Evolutionary conservation across 2,797 vertebrate genomes (phyloP).

Genomic region (Novumbra hubbsi): DNA sequence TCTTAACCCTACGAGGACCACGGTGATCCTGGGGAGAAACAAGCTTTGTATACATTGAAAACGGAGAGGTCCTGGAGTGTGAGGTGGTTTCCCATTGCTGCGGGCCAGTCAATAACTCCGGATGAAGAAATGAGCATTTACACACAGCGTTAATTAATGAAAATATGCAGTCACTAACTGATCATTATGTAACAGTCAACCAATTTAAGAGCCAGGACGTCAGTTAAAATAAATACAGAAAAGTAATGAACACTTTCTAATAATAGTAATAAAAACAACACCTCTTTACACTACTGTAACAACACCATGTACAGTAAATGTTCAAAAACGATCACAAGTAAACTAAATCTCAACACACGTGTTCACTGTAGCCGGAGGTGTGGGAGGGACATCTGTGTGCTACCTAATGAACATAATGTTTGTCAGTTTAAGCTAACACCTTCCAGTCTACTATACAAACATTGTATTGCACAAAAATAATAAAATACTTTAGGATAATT

Average conservation of each 20-base stretch:
- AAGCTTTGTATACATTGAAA: slow-evolving; percentile 11
- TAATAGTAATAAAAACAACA: slow-evolving; percentile 19
- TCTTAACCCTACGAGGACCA: background rate
- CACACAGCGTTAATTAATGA: slow-evolving; percentile 42
- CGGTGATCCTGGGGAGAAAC: background rate
- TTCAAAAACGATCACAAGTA: slow-evolving; percentile 24
- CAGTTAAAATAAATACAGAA: slow-evolving; percentile 55
- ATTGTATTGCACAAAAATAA: background rate
- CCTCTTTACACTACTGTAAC: background rate
- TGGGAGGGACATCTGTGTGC: background rate
- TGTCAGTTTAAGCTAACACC: background rate
- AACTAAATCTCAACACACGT: slow-evolving; percentile 42
- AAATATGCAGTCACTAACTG: slow-evolving; percentile 37
- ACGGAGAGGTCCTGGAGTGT: slow-evolving; percentile 48
- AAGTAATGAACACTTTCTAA: slow-evolving; percentile 39
- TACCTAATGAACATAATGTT: background rate
- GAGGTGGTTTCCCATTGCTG: slow-evolving; percentile 40
- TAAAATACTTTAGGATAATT: background rate
- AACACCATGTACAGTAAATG: background rate
- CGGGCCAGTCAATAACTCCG: slow-evolving; percentile 37
- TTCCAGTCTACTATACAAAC: background rate
- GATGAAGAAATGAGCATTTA: slow-evolving; percentile 43
- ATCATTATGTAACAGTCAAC: slow-evolving; percentile 27
- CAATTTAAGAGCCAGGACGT: slow-evolving; percentile 34
- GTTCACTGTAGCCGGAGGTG: slow-evolving; percentile 12